A percentile compares a stretch with the other conserved stretches of the same genome.
Conservation (phyloP, 2,113 vertebrate genomes). For the Phyllopteryx taeniolatus region DNA sequence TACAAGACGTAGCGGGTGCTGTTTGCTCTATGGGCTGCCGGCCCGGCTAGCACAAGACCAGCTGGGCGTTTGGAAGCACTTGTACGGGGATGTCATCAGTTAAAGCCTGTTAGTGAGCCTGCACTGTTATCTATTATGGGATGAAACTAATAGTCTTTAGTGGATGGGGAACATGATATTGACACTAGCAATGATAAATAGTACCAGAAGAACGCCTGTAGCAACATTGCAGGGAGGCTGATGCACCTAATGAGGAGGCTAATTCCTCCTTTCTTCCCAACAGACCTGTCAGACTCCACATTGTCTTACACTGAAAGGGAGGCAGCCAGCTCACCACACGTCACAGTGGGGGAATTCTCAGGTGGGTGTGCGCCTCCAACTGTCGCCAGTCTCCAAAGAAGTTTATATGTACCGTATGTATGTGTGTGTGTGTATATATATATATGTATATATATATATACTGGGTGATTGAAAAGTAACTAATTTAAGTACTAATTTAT, state of each 20-base stretch:
- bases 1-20: constrained; percentile 72
- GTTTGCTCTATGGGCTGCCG: constrained; percentile 65
- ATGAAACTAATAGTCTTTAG: constrained; percentile 18
- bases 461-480: no score
- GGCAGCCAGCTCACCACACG: constrained; percentile 87
- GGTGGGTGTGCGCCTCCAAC: constrained; percentile 75
- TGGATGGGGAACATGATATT: constrained; percentile 16
- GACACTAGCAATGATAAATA: neutral
- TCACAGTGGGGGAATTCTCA: constrained; percentile 91
- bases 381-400: constrained; percentile 15
- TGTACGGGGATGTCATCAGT: constrained; percentile 31
- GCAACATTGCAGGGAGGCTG: constrained; percentile 6
- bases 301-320: constrained; percentile 99
- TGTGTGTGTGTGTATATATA: no score
- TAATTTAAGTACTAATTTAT: no score
- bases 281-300: constrained; percentile 98
- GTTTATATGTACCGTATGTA: neutral
- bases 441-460: no score
- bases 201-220: neutral
- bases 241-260: constrained; percentile 15
- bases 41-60: constrained; percentile 26
- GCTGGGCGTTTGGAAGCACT: constrained; percentile 33
- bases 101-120: constrained; percentile 18
- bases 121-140: constrained; percentile 11
- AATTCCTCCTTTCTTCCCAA: constrained; percentile 28